Conservation (phyloP, 2,113 vertebrate genomes). For the Grammomys dolichurus region DNA sequence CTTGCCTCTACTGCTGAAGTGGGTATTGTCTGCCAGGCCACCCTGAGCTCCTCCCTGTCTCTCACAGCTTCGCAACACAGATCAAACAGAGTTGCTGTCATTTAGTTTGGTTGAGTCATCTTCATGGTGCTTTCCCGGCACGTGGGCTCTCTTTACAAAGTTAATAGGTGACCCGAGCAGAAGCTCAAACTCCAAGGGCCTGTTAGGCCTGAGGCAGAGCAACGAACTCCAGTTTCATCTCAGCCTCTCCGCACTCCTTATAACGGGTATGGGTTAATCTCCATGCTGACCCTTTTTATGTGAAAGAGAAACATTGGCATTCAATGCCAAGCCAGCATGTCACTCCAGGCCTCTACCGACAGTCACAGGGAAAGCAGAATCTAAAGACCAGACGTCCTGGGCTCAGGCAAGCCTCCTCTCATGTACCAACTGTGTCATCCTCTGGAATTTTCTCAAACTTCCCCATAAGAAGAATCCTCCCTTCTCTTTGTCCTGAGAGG, state of each 20-base stretch:
- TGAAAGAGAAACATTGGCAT: slow-evolving; percentile 6
- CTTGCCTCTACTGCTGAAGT: neutral
- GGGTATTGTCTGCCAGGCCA: no score
- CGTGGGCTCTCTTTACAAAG: neutral
- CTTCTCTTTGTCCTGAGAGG: neutral
- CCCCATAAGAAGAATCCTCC: neutral
- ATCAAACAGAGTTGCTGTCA: neutral
- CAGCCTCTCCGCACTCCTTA: neutral
- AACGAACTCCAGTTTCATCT: neutral
- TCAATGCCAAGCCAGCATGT: neutral
- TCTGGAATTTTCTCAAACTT: neutral
- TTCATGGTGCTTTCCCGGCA: neutral
- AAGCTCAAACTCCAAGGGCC: neutral
- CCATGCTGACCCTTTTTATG: neutral
- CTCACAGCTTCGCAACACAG: neutral
- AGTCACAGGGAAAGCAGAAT: neutral
- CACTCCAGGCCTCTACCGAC: neutral
- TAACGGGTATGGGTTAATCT: neutral
- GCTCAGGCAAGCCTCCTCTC: neutral
- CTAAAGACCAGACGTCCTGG: neutral
- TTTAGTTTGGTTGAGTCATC: neutral
- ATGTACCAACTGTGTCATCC: neutral
- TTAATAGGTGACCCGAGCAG: neutral
- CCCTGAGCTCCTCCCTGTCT: neutral
- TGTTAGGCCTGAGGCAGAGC: neutral